phyloP scores from a whole-genome alignment of 53 echinoderm and acorn worm genomes.

The Pentamera pediparva region DNA sequence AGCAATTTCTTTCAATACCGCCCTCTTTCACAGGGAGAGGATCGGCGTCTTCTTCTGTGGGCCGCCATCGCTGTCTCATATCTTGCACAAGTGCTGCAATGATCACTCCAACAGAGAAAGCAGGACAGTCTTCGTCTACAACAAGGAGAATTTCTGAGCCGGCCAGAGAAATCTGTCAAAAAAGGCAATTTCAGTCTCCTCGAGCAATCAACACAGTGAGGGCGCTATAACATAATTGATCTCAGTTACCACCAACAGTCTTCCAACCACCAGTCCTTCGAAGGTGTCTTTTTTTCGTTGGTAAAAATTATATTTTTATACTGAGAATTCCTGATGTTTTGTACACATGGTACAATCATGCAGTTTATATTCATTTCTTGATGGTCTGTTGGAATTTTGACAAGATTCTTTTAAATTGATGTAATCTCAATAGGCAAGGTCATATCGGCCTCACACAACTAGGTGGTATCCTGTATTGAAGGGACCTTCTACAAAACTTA shows the following conservation, averaged over 20 bases:
- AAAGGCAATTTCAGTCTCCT: too few species aligned
- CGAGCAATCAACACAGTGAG: too few species aligned
- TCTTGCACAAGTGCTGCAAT: constrained; percentile 76
- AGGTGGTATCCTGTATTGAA: too few species aligned
- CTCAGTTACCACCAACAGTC: too few species aligned
- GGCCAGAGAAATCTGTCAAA: background rate
- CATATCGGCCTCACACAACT: too few species aligned
- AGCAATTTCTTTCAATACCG: background rate
- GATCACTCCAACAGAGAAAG: constrained; percentile 51
- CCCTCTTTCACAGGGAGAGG: constrained; percentile 33
- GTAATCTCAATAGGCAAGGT: too few species aligned
- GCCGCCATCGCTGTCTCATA: constrained; percentile 58
- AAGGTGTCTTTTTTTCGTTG: too few species aligned
- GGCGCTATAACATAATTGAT: background rate
- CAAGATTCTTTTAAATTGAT: too few species aligned
- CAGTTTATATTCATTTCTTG: background rate
- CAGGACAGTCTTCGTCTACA: constrained; percentile 78
- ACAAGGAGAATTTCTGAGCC: constrained; percentile 90
- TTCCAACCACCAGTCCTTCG: too few species aligned
- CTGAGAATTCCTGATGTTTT: too few species aligned
- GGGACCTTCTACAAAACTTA: too few species aligned
- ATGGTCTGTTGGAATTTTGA: background rate
- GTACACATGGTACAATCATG: background rate
- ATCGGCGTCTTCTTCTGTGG: constrained; percentile 95
- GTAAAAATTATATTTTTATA: too few species aligned